Evolutionary conservation across 2,888 invertebrate species (phyloP), one percentile per base, ranked within the genome.

Genomic region (Salpingus planirostris): DNA sequence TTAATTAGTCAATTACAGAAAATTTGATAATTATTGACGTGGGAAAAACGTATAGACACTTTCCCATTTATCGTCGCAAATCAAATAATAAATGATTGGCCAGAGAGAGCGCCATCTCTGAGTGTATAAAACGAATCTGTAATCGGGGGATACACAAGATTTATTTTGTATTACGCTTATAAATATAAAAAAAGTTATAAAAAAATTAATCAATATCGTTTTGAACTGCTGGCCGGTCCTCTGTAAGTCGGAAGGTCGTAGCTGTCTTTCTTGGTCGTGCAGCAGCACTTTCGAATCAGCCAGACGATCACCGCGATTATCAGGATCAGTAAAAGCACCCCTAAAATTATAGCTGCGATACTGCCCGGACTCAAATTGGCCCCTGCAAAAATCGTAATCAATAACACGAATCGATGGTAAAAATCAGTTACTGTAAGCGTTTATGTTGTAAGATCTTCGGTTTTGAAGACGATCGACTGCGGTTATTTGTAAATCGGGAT

Each of bases 321-420:
- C 1, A 79, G 61, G 29, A 86, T 62, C 0, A 77, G 50, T 2
- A 85, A 53, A 2, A 87, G 53, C 1, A 71, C 69, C 1, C 81
- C 85, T 1, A 87, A 55, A 0, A 74, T 73, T 36, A 87, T 77
- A 0, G 85, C 84, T 1, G 80, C 76, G 37, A 87, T 81, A 2
- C 77, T 52, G 22, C 56, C 61, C 15, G 58, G 47, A 25, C 57
- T 52, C 43, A 56, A 46, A 26, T 40, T 38, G 5, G 55, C 49
- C 37, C 50, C 64, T 64, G 41, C 33, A 58, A 38, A 35, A 18
- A 18, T n/a, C n/a, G n/a, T n/a, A n/a, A n/a, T n/a, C n/a, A n/a
- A n/a, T n/a, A n/a, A n/a, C 18, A 18, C 18, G 18, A 18, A 18
- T 6, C 8, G 8, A 5, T 18, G 18, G 18, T 8, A 18, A 18